Percentiles rank a stretch among this genome's conserved stretches.
These are phyloP conservation scores for Chrysoperla carnea DNA, from an alignment of 1,140 invertebrate genomes.

Conservation along the genomic window DNA sequence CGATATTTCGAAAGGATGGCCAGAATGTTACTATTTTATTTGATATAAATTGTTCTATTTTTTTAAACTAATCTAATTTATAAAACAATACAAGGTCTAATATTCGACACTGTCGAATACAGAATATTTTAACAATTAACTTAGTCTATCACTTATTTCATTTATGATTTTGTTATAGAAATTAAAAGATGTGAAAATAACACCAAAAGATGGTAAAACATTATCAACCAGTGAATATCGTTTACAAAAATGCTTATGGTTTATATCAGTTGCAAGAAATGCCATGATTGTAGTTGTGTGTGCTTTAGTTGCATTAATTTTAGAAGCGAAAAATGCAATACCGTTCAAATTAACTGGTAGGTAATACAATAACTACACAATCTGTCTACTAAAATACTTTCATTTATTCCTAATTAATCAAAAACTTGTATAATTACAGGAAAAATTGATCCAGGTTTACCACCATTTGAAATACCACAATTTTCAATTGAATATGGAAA, in stretches of 20 bases:
- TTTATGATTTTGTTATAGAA: conserved; percentile 19
- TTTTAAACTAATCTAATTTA: too few relatives aligned
- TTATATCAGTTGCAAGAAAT: conserved; percentile 51
- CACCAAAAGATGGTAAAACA: conserved; percentile 18
- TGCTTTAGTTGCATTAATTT: conserved; percentile 36
- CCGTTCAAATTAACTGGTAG: conserved; percentile 1
- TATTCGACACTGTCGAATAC: too few relatives aligned
- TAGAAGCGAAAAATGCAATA: conserved; percentile 9
- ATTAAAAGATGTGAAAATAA: conserved; percentile 28
- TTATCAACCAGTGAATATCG: conserved; percentile 10
- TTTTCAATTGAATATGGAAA: conserved; percentile 33
- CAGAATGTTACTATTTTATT: too few relatives aligned
- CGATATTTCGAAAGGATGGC: too few relatives aligned
- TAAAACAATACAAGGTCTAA: too few relatives aligned
- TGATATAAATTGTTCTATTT: too few relatives aligned
- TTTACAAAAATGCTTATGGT: conserved; percentile 36
- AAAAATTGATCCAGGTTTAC: conserved; percentile 40
- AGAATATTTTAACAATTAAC: too few relatives aligned
- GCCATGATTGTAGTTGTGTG: conserved; percentile 56
- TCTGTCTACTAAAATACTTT: not conserved
- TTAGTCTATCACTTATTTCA: too few relatives aligned
- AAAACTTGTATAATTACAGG: conserved; percentile 23
- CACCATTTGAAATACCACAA: conserved; percentile 29
- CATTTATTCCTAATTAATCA: too few relatives aligned
- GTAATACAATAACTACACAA: not conserved